Base-by-base conservation (phyloP, 2,888 invertebrate species). In the Troides helena region DNA sequence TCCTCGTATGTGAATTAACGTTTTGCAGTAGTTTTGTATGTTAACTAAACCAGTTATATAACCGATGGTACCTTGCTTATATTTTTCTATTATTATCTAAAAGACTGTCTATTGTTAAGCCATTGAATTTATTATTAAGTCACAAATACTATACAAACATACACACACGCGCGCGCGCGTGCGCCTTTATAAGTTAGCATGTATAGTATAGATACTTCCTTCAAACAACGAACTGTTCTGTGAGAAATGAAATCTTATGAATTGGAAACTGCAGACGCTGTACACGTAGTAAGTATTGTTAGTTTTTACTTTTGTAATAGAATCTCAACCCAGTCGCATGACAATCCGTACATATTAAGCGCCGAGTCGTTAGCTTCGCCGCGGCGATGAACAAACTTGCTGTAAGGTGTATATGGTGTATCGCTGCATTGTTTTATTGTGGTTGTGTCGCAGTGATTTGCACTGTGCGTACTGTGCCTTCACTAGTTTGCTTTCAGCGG, bases 31-130 rank as follows among this genome's bases (percentile, higher is more conserved):
- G 6, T 12, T n/a, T 4, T 50, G 46, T 43, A 21, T 56, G 36
- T 39, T 25, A 53, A 36, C 53, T 60, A 30, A 66, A 74, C 72
- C 73, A 71, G 73, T 72, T 76, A 70, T 73, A 74, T 77, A 74
- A 77, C 75, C 74, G 70, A 74, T 71, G 72, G 77, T 78, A 84
- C 81, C 75, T 83, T 83, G 78, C 78, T 81, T 81, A 18, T 53
- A 78, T 81, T 81, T 74, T 76, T 77, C 75, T 78, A 85, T 85
- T 83, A 85, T 86, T 84, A 85, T 88, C 85, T 88, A 89, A 89
- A 92, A 92, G 92, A 92, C 92, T 92, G 92, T 90, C 90, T 91
- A 91, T 87, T 87, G 78, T 81, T 90, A 91, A 90, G 90, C 87
- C 88, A 89, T 85, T 86, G 83, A 88, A 88, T 86, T 86, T 88